Percentiles rank a stretch among this genome's conserved stretches.
Evolutionary conservation across 2,113 vertebrate species (phyloP).

Genomic region (Scatophagus argus): DNA sequence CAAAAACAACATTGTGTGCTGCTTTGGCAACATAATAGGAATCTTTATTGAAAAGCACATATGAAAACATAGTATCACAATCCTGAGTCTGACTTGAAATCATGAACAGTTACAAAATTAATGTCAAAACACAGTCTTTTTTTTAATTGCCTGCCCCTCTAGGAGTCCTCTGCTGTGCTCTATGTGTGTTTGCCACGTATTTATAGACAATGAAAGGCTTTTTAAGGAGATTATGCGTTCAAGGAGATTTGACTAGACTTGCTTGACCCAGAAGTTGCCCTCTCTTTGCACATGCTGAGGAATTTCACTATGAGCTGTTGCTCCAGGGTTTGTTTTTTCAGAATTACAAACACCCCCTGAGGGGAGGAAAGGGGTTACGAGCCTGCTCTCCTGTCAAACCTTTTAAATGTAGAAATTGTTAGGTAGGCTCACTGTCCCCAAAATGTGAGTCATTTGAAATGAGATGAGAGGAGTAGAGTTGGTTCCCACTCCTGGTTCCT

Average conservation of each 20-base stretch:
- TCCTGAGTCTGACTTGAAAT: background rate
- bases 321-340: background rate
- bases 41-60: background rate
- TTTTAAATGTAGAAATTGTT: background rate
- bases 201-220: background rate
- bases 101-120: background rate
- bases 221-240: background rate
- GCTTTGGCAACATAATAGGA: too few species aligned
- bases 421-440: background rate
- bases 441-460: background rate
- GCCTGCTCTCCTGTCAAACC: background rate
- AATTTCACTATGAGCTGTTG: conserved; percentile 67
- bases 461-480: background rate
- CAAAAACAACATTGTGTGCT: background rate
- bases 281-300: conserved; percentile 44
- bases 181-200: background rate
- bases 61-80: background rate
- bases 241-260: conserved; percentile 28
- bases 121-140: background rate
- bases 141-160: background rate
- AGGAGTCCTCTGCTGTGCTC: background rate
- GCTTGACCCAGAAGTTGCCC: conserved; percentile 24
- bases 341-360: conserved; percentile 24
- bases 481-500: too few species aligned
- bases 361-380: background rate